phyloP scores from a whole-genome alignment of 2,113 vertebrate species.

The Sterrhoptilus dennistouni region DNA sequence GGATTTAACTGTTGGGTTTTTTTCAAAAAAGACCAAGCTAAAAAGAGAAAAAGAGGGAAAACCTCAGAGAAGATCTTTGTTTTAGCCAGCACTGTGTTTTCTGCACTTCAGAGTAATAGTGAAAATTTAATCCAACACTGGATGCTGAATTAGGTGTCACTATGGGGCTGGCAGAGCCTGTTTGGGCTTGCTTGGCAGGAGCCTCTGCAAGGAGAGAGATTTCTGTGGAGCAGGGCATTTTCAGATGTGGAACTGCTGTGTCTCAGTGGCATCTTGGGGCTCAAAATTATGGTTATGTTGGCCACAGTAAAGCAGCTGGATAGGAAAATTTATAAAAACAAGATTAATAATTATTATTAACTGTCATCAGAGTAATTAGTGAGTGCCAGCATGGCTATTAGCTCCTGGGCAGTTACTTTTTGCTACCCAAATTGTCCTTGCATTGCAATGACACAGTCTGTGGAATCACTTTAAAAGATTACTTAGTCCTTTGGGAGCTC shows the following conservation, averaged over 20 bases:
- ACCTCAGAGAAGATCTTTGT: not conserved
- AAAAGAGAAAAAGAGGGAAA: not conserved
- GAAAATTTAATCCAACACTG: not conserved
- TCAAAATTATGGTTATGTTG: not conserved
- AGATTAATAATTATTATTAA: not conserved
- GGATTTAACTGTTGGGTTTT: not conserved
- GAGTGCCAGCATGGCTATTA: not conserved
- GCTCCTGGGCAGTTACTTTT: not conserved
- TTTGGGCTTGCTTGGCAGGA: not conserved
- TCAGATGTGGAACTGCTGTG: fast-evolving
- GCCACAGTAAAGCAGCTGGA: not conserved
- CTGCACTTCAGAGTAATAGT: not conserved
- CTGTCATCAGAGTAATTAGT: not conserved
- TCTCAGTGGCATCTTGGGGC: not conserved
- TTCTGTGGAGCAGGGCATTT: not conserved
- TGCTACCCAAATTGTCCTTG: not conserved
- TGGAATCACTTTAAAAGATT: not conserved
- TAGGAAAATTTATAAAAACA: not conserved
- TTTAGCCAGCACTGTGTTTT: not conserved
- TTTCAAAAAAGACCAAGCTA: not conserved
- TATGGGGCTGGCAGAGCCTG: not conserved
- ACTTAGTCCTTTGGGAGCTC: not conserved
- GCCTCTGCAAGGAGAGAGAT: not conserved
- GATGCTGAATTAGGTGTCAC: not conserved
- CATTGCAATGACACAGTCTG: not conserved